Conservation (phyloP, 2,113 vertebrate species). For the Austrofundulus limnaeus region DNA sequence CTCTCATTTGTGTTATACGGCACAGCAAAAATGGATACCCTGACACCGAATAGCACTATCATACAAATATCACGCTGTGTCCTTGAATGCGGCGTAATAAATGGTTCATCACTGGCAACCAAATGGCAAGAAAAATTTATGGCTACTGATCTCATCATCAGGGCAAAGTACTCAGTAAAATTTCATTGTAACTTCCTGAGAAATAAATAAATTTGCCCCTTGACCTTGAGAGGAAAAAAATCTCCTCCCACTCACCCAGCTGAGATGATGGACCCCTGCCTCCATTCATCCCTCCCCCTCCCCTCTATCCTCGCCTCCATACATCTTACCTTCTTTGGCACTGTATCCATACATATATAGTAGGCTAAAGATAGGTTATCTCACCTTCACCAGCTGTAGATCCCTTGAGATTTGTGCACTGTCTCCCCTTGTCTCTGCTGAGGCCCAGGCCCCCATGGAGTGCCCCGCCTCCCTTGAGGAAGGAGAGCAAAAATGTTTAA, state of each 20-base stretch:
- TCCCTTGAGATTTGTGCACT: slow-evolving; percentile 64
- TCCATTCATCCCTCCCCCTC: slow-evolving; percentile 48
- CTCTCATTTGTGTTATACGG: slow-evolving; percentile 78
- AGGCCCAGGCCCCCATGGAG: slow-evolving; percentile 67
- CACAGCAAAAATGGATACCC: slow-evolving; percentile 78
- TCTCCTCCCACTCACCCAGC: slow-evolving; percentile 45
- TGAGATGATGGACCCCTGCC: slow-evolving; percentile 67
- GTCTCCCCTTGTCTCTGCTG: slow-evolving; percentile 48
- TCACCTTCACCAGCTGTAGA: slow-evolving; percentile 71
- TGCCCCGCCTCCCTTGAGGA: slow-evolving; percentile 50
- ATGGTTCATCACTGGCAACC: slow-evolving; percentile 78
- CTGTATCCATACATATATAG: slow-evolving; percentile 54
- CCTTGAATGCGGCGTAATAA: slow-evolving; percentile 83
- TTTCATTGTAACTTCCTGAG: slow-evolving; percentile 82
- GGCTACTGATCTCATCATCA: slow-evolving; percentile 79
- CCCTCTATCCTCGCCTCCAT: slow-evolving; percentile 54
- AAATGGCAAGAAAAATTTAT: slow-evolving; percentile 82
- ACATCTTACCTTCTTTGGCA: slow-evolving; percentile 69
- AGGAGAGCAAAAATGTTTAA: slow-evolving; percentile 8
- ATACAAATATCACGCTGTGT: slow-evolving; percentile 77
- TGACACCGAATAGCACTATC: slow-evolving; percentile 75
- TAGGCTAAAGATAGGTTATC: slow-evolving; percentile 78
- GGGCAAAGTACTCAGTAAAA: slow-evolving; percentile 81
- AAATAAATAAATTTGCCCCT: slow-evolving; percentile 83
- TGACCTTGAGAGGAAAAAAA: slow-evolving; percentile 76